Conservation (phyloP, 35 echinoderm and acorn worm genomes). For the Diadema setosum region DNA sequence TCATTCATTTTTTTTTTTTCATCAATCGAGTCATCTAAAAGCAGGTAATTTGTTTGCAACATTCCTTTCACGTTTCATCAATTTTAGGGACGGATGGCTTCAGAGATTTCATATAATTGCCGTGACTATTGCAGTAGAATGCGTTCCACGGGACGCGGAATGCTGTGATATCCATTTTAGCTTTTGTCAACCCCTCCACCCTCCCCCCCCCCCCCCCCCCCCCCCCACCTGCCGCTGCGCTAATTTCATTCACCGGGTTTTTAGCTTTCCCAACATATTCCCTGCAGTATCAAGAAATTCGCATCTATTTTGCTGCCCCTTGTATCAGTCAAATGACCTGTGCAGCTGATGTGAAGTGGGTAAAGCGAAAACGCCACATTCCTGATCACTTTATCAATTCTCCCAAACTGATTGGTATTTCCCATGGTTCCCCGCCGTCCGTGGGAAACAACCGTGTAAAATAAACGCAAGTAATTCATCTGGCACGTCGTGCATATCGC, state of each 20-base stretch:
- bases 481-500: not conserved
- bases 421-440: conserved; percentile 34
- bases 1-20: no score
- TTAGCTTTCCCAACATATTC: no score
- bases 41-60: no score
- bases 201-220: not conserved
- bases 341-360: not conserved
- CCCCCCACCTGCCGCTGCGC: not conserved
- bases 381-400: conserved; percentile 26
- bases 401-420: conserved; percentile 63
- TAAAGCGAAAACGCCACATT: not conserved
- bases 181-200: not conserved
- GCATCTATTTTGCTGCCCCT: no score
- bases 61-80: no score
- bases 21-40: no score
- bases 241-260: not conserved
- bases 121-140: no score
- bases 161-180: not conserved
- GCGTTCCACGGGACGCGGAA: not conserved
- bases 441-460: conserved; percentile 30
- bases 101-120: no score
- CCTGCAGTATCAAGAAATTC: no score
- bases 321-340: no score
- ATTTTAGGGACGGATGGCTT: no score
- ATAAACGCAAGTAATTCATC: not conserved